Evolutionary conservation across 2,113 vertebrate genomes (phyloP).

Genomic region (Eublepharis macularius): DNA sequence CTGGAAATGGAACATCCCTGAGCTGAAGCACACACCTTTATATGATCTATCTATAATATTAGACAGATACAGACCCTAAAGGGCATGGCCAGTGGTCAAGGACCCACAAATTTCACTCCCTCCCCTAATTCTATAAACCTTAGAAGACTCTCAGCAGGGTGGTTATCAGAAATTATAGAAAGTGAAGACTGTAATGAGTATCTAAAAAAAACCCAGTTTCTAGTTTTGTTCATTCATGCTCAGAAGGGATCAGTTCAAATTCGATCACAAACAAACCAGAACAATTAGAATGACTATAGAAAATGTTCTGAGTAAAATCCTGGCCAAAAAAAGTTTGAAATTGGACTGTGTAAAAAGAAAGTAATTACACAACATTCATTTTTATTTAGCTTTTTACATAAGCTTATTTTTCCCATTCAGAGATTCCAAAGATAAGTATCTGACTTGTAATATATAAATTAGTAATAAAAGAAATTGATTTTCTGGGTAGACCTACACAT

Average conservation of each 20-base stretch:
- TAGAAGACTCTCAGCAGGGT: no score
- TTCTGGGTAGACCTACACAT: no score
- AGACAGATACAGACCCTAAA: background rate
- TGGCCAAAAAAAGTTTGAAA: no score
- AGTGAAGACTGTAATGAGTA: background rate
- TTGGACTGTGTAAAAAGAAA: no score
- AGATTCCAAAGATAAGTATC: no score
- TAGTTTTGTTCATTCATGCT: background rate
- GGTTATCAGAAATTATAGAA: background rate
- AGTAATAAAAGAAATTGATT: no score
- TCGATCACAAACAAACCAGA: background rate
- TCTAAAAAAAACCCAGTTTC: background rate
- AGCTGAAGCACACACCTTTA: background rate
- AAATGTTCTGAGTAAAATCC: background rate
- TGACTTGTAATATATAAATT: no score
- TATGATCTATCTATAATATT: rapidly evolving
- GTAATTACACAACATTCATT: no score
- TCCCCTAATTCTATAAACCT: background rate
- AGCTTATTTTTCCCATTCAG: no score
- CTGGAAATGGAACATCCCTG: background rate
- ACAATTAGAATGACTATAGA: background rate
- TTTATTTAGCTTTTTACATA: no score
- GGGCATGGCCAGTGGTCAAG: background rate
- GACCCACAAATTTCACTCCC: background rate
- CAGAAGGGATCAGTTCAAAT: background rate